phyloP scores from a whole-genome alignment of 1,140 invertebrate species.

The Drosophila ohnishii region DNA sequence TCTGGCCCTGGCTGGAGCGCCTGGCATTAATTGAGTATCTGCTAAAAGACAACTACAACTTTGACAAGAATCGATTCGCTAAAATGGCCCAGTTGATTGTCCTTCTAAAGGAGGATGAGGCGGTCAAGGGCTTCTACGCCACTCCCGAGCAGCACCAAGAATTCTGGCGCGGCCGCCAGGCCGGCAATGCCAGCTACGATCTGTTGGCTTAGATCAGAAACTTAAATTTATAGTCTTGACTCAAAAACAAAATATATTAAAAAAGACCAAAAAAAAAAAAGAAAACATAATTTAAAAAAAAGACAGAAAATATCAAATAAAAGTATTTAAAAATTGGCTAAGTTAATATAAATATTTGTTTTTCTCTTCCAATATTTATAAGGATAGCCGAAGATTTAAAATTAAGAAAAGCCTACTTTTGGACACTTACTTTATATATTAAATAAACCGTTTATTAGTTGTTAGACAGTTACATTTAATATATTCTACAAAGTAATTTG shows the following conservation, averaged over 20 bases:
- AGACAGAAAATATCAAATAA: not conserved
- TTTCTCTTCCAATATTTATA: not conserved
- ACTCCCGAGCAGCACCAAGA: constrained; percentile 54
- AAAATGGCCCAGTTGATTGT: constrained; percentile 48
- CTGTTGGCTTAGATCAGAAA: constrained; percentile 36
- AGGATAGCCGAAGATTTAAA: not conserved
- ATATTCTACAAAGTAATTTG: not conserved
- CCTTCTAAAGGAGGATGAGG: constrained; percentile 41
- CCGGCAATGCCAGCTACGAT: constrained; percentile 54
- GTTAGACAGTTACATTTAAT: no score
- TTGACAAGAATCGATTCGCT: constrained; percentile 49
- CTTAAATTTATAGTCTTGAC: not conserved
- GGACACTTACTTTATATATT: not conserved
- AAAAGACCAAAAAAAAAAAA: not conserved
- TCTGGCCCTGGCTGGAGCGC: constrained; percentile 94
- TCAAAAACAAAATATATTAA: not conserved
- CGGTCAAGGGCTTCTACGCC: constrained; percentile 41
- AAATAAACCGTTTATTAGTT: no score
- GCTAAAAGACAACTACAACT: constrained; percentile 40
- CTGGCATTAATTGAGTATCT: constrained; percentile 25
- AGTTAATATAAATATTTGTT: not conserved
- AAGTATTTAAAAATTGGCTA: not conserved
- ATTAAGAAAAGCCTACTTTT: not conserved
- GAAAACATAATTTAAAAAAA: not conserved
- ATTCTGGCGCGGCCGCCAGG: constrained; percentile 38